Percentiles rank a stretch among this genome's conserved stretches.
Evolutionary conservation across 2,888 invertebrate genomes (phyloP).

Genomic region (Keiferia lycopersicella): DNA sequence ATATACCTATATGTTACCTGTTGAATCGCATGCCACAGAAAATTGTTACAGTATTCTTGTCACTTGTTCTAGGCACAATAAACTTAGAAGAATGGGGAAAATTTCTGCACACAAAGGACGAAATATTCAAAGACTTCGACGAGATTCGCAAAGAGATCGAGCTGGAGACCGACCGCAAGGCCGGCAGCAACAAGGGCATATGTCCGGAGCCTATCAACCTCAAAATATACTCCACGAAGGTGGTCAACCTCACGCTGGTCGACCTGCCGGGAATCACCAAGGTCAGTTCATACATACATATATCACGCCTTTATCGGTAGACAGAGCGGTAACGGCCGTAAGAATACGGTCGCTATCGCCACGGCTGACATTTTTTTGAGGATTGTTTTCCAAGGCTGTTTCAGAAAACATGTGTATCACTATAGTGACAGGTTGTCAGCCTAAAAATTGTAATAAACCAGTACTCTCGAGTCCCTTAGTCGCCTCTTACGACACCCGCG

Average conservation of each 20-base stretch:
- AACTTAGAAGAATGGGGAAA: constrained; percentile 97
- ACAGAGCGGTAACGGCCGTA: no score
- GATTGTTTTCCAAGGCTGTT: no score
- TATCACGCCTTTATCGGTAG: no score
- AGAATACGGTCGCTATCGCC: no score
- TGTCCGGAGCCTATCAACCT: constrained; percentile 97
- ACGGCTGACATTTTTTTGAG: no score
- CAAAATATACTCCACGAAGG: constrained; percentile 97
- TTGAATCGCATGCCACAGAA: background rate
- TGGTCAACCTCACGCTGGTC: constrained; percentile 97
- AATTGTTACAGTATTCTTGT: constrained; percentile 22
- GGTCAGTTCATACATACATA: no score
- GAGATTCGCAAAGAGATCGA: constrained; percentile 96
- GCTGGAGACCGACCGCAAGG: constrained; percentile 95
- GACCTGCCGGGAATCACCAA: constrained; percentile 99
- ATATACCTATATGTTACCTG: background rate
- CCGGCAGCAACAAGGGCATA: constrained; percentile 98
- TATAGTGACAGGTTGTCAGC: no score
- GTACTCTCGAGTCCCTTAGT: no score
- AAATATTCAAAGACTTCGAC: constrained; percentile 93
- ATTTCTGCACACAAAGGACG: constrained; percentile 95
- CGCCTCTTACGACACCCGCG: no score
- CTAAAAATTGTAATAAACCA: no score
- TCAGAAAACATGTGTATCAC: no score
- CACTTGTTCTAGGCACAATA: constrained; percentile 85